phyloP scores from a whole-genome alignment of 2,797 vertebrate genomes.

The Enteromius fasciolatus region DNA sequence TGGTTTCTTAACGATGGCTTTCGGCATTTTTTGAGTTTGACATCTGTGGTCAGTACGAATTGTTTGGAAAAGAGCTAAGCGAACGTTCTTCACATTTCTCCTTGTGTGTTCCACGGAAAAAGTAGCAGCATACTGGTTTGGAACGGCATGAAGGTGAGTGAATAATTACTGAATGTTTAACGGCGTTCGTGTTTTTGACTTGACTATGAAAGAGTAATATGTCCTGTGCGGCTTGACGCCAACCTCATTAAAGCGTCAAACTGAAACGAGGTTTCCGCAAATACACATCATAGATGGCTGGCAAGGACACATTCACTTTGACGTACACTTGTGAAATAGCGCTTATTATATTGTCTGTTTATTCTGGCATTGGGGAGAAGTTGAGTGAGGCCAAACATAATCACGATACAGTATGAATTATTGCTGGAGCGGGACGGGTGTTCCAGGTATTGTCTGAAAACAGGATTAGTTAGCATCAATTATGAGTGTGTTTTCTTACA shows the following conservation, averaged over 20 bases:
- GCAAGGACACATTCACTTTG: conserved; percentile 25
- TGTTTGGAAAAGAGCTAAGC: conserved; percentile 14
- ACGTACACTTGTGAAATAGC: conserved; percentile 25
- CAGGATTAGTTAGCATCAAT: conserved; percentile 6
- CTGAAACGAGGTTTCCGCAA: conserved; percentile 1
- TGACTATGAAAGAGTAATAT: conserved; percentile 28
- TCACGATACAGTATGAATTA: conserved; percentile 15
- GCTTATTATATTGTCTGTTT: conserved; percentile 36
- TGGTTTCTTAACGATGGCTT: background rate
- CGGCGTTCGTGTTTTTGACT: conserved; percentile 15
- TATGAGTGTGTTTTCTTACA: background rate
- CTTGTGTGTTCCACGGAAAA: conserved; percentile 27
- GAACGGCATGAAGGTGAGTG: conserved; percentile 18
- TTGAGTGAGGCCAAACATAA: conserved; percentile 24
- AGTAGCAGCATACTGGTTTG: conserved; percentile 14
- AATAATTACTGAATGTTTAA: conserved; percentile 24
- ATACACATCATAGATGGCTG: conserved; percentile 30
- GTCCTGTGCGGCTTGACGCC: conserved; percentile 14
- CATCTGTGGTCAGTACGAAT: conserved; percentile 18
- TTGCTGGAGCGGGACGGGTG: conserved; percentile 1
- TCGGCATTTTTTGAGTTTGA: background rate
- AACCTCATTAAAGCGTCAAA: conserved; percentile 30
- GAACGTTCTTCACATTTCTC: conserved; percentile 10
- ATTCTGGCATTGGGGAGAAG: conserved; percentile 19
- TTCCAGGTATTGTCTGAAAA: conserved; percentile 26